Base-by-base conservation (phyloP, 2,888 invertebrate species). In the Hoplodrina ambigua region DNA sequence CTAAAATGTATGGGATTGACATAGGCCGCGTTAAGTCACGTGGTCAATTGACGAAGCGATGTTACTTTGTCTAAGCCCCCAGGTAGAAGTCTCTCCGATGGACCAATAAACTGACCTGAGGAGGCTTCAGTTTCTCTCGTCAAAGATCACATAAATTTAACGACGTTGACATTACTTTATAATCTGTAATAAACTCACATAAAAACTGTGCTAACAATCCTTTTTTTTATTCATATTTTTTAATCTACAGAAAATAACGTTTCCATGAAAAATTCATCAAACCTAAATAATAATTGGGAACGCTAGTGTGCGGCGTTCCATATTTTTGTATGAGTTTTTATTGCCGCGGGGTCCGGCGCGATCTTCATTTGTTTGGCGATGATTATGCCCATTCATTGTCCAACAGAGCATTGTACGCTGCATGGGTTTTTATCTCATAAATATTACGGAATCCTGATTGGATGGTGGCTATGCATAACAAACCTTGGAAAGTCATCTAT, bases 301-400 rank as follows among this genome's bases (percentile, higher is more conserved):
- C 79, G 74, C 72, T n/a, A 70, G 76, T 69, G 65, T 78, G 67
- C 55, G 44, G 52, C 30, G 59, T 50, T 30, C 58, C 64, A 81
- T 63, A 85, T 81, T 84, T 79, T 78, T 74, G 74, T 81, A 72
- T 83, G 77, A 86, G 81, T 78, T 76, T 84, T 82, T 71, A 80
- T 70, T 67, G 86, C 85, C 85, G 77, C 85, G 54, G 77, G 89
- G 85, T 68, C 69, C 79, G 72, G 70, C 62, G 76, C 81, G 81
- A 88, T 90, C 87, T 89, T 90, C 90, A 87, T 91, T 92, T 89
- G 88, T 89, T 83, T 82, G 85, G 85, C 78, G 85, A 87, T 90
- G 88, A 92, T 91, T 91, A 90, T 88, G 82, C 84, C 83, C 86
- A 84, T 85, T 87, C 87, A 88, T 89, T 89, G 89, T 89, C 86